A percentile compares a stretch with the other conserved stretches of the same genome.
phyloP scores from a whole-genome alignment of 2,113 vertebrate genomes.

The Myrmecobius fasciatus region DNA sequence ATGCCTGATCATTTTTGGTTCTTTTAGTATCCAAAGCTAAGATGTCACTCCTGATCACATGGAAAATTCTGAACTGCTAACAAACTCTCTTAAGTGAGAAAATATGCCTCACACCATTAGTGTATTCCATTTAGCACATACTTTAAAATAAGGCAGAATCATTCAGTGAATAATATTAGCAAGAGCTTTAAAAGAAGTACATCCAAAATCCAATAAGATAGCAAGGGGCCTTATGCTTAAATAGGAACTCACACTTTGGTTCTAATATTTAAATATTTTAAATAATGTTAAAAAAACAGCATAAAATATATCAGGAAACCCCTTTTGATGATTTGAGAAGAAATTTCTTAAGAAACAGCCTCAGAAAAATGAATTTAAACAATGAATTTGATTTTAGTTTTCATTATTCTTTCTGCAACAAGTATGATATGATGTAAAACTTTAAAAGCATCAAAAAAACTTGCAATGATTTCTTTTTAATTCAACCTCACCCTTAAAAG shows the following conservation, averaged over 20 bases:
- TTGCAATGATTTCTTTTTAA: neutral
- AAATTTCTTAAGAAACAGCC: neutral
- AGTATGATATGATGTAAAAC: conserved; percentile 36
- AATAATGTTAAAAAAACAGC: conserved; percentile 14
- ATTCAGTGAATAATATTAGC: neutral
- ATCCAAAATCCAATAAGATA: conserved; percentile 12
- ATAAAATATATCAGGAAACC: conserved; percentile 20
- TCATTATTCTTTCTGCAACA: conserved; percentile 43
- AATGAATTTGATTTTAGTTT: conserved; percentile 58
- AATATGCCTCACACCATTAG: conserved; percentile 33
- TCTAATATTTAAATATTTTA: conserved; percentile 18
- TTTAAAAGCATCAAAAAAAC: conserved; percentile 24
- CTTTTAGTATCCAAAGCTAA: neutral
- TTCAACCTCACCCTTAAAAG: neutral
- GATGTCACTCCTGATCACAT: conserved; percentile 42
- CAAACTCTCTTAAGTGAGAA: conserved; percentile 33
- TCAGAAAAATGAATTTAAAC: conserved; percentile 71
- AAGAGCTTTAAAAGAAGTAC: conserved; percentile 1
- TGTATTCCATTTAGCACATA: conserved; percentile 31
- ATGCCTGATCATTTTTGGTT: conserved; percentile 38
- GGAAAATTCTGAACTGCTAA: neutral
- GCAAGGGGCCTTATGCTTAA: neutral
- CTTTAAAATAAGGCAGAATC: conserved; percentile 13
- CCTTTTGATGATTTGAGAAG: neutral
- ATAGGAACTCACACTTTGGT: neutral